These are phyloP conservation scores for Limnodromus scolopaceus DNA, from an alignment of 2,797 vertebrate species.

Conservation along the genomic window DNA sequence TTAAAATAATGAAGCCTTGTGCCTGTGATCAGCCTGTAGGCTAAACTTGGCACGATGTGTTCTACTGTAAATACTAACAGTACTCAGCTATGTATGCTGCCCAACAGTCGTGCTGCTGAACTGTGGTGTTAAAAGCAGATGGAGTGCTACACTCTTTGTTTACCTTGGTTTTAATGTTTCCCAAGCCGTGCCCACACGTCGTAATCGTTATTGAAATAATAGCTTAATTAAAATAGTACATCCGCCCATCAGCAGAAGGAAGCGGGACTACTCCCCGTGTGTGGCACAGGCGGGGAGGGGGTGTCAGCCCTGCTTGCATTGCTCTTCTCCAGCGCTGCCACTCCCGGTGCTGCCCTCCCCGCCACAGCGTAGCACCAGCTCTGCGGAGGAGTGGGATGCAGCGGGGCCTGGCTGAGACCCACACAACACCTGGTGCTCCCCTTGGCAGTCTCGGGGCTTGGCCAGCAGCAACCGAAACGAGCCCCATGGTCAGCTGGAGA, in stretches of 20 bases:
- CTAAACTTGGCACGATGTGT: slow-evolving; percentile 43
- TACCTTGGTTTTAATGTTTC: background rate
- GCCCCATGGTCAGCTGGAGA: background rate
- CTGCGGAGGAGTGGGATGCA: background rate
- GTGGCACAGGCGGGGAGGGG: background rate
- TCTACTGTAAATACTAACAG: slow-evolving; percentile 57
- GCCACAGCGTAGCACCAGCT: rapidly evolving
- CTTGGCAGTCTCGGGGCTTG: background rate
- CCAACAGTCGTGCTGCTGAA: slow-evolving; percentile 14
- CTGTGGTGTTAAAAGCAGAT: background rate
- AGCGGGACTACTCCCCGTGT: background rate
- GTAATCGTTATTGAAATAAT: background rate
- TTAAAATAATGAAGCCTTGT: slow-evolving; percentile 39
- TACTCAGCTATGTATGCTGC: slow-evolving; percentile 9
- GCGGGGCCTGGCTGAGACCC: background rate
- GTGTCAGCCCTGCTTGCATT: background rate
- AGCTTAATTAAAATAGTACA: background rate
- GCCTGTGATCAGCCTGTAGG: slow-evolving; percentile 16
- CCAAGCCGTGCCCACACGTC: background rate
- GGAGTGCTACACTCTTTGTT: background rate
- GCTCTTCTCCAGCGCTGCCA: background rate
- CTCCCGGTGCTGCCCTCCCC: background rate
- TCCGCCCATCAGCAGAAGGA: background rate
- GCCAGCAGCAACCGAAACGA: background rate
- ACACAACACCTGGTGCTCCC: rapidly evolving